Evolutionary conservation across 2,113 vertebrate genomes (phyloP), one percentile per base, ranked within the genome.

Genomic region (Caranx ignobilis): DNA sequence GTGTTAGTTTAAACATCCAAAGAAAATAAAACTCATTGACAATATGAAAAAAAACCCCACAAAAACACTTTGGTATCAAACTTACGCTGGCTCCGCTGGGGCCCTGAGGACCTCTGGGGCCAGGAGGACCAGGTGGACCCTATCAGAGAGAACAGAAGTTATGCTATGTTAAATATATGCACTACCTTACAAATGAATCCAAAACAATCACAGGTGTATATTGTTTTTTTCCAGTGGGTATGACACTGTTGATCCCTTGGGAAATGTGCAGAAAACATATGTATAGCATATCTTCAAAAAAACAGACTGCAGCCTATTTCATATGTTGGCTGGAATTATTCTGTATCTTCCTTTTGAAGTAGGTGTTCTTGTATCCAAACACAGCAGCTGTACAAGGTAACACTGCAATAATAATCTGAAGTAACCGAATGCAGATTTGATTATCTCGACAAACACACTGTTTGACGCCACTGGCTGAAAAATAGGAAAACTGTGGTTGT

Each of bases 121-220:
- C 98, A 66, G 98, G 97, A 69, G 98, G 98, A 90, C 98, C 98
- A 75, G 97, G 97, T 78, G 98, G 98, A 94, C 98, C 98, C 98
- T 99, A 84, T 78, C 56, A 79, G 48, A 15, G 69, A 47, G 69
- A 12, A 18, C 1, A 45, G 3, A 70, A 21, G 39, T 39, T 7
- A 59, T 11, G 18, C 1, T 26, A 15, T 43, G 10, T 61, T n/a
- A 12, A 39, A 59, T 47, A 12, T 21, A 3, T 26, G 11, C 9
- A 63, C 9, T 16, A 43, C 0, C 16, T 41, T n/a, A 4, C 39
- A 69, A 59, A 45, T 5, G 19, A 37, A 55, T 54, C 5, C 9
- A 19, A 0, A 39, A 52, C 43, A 3, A n/a, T n/a, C 18, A n/a
- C 18, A n/a, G 2, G 6, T 56, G 39, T 56, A 3, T 12, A 5